Evolutionary conservation across 2,888 invertebrate genomes (phyloP), one percentile per base, ranked within the genome.

Genomic region (Phlogophora meticulosa): DNA sequence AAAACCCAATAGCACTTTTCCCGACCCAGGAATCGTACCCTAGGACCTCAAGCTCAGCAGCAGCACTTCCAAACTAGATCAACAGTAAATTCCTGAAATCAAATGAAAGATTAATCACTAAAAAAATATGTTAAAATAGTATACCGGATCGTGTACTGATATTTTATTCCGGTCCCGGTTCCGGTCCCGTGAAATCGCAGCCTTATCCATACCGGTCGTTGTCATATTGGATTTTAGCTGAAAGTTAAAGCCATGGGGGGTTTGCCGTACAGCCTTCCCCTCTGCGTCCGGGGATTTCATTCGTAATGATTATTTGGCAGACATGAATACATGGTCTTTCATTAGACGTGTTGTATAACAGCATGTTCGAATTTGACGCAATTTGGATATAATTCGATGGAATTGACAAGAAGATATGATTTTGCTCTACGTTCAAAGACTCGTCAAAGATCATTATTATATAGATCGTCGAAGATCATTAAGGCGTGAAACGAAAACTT

Each of bases 181-280:
- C 11, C 7, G 36, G 43, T 59, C 45, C 58, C 70, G 32, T 48
- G n/a, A 22, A n/a, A 22, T 48, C 55, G 64, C 80, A 76, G 3
- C 81, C 53, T 70, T 82, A 67, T 28, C 40, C 69, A 70, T 62
- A 53, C 20, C 48, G 45, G 55, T 70, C 63, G 72, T 78, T 85
- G 82, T 84, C 82, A 84, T 85, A 87, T 85, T 86, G 78, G 81
- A 83, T 86, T 86, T 80, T 80, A 78, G 76, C 61, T 80, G 72
- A 73, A 81, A 80, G 84, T 81, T 83, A 75, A 81, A 78, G 71
- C 59, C 67, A 58, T 68, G 70, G 68, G 70, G 68, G 77, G 74
- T 20, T 63, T 36, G 24, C 49, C 40, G 20, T 76, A 59, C 45
- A 61, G 62, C 56, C 58, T 66, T 71, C 71, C 65, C 20, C 60